A percentile compares a stretch with the other conserved stretches of the same genome.
phyloP scores from a whole-genome alignment of 1,140 invertebrate genomes.

The Drosophila athabasca region DNA sequence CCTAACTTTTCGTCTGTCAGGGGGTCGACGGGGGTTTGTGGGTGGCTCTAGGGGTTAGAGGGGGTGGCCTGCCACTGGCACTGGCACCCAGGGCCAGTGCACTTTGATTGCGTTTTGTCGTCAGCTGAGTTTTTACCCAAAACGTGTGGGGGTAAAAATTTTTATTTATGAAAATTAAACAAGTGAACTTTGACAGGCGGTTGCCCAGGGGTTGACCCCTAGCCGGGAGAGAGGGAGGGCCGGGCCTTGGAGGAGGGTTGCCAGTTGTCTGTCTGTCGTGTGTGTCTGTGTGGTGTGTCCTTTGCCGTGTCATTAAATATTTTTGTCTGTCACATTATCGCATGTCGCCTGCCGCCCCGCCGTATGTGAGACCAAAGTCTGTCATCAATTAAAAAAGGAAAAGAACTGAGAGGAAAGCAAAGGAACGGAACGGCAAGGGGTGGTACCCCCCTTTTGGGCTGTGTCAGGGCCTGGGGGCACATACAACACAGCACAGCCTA shows the following conservation, averaged over 20 bases:
- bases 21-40: neutral
- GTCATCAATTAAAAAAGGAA: slow-evolving; percentile 61
- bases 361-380: slow-evolving; percentile 53
- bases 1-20: slow-evolving; percentile 2
- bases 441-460: neutral
- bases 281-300: slow-evolving; percentile 18
- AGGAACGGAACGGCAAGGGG: too few relatives aligned
- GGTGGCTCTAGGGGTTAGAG: neutral
- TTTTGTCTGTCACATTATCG: slow-evolving; percentile 71
- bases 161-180: slow-evolving; percentile 81
- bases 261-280: neutral
- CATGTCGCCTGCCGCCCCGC: slow-evolving; percentile 66
- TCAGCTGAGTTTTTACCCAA: slow-evolving; percentile 74
- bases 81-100: slow-evolving; percentile 47
- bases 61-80: neutral
- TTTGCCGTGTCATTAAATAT: slow-evolving; percentile 73
- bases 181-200: slow-evolving; percentile 79
- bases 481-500: too few relatives aligned
- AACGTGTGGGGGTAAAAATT: slow-evolving; percentile 47
- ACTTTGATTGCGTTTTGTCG: slow-evolving; percentile 71
- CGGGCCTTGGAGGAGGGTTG: too few relatives aligned
- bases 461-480: neutral
- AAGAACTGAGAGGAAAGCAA: neutral
- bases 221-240: neutral
- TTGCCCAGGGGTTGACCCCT: slow-evolving; percentile 62